Percentiles rank a stretch among this genome's conserved stretches.
phyloP scores from a whole-genome alignment of 1,140 invertebrate genomes.

The Rhysida immarginata region DNA sequence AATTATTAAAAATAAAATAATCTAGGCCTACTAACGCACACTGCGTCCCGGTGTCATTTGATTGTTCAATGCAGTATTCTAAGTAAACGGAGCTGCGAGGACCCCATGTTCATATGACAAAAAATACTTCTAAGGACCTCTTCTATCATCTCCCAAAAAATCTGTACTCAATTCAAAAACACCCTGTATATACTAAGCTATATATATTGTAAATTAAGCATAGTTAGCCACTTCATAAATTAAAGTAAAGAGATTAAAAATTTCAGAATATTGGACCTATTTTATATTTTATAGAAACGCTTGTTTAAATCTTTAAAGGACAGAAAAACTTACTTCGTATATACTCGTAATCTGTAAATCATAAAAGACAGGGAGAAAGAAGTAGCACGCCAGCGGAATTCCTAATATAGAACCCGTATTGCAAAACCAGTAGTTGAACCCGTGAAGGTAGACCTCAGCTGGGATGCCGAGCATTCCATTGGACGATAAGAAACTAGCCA shows the following conservation, averaged over 20 bases:
- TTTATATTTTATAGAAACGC: background rate
- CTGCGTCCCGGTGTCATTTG: too few relatives aligned
- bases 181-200: too few relatives aligned
- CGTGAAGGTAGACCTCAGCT: conserved; percentile 24
- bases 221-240: background rate
- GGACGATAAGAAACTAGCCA: conserved; percentile 33
- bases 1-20: too few relatives aligned
- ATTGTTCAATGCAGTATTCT: too few relatives aligned
- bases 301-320: background rate
- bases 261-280: background rate
- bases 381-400: conserved; percentile 22
- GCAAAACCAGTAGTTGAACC: conserved; percentile 20
- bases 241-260: background rate
- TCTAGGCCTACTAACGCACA: too few relatives aligned
- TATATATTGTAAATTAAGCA: background rate
- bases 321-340: background rate
- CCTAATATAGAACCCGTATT: conserved; percentile 23
- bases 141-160: too few relatives aligned
- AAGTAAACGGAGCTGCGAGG: too few relatives aligned
- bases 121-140: too few relatives aligned
- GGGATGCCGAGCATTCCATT: conserved; percentile 32
- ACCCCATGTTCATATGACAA: too few relatives aligned
- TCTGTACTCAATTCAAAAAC: too few relatives aligned
- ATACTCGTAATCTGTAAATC: background rate
- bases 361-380: conserved; percentile 10